These are phyloP conservation scores for Agrypnus murinus DNA, from an alignment of 2,888 invertebrate species.

Conservation along the genomic window DNA sequence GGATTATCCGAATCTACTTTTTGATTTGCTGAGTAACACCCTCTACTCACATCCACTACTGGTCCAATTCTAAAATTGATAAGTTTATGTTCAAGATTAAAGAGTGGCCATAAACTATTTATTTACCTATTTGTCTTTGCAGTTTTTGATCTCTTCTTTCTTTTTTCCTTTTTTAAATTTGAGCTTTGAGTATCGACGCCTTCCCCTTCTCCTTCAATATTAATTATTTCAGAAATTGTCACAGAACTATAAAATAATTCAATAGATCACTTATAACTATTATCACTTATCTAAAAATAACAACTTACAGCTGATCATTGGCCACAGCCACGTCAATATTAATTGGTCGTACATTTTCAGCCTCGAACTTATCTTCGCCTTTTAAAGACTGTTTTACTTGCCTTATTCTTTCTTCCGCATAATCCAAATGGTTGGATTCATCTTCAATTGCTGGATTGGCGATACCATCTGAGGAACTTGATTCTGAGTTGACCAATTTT, in stretches of 20 bases:
- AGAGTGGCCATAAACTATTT: too few relatives aligned
- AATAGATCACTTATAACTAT: background rate
- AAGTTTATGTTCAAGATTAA: too few relatives aligned
- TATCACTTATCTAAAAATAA: background rate
- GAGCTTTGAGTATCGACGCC: slow-evolving; percentile 63
- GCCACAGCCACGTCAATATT: slow-evolving; percentile 65
- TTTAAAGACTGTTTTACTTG: slow-evolving; percentile 64
- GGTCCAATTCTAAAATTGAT: slow-evolving; percentile 72
- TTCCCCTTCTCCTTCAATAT: slow-evolving; percentile 61
- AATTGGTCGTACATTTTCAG: slow-evolving; percentile 62
- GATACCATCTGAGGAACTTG: slow-evolving; percentile 66
- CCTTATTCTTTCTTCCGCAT: slow-evolving; percentile 65
- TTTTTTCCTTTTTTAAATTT: slow-evolving; percentile 63
- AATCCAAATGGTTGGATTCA: slow-evolving; percentile 58
- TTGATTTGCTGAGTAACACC: slow-evolving; percentile 69
- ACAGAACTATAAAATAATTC: slow-evolving; percentile 46
- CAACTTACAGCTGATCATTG: slow-evolving; percentile 63
- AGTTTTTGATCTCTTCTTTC: slow-evolving; percentile 66
- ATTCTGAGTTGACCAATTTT: slow-evolving; percentile 64
- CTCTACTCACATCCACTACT: slow-evolving; percentile 64
- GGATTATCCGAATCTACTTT: slow-evolving; percentile 61
- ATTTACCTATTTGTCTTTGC: slow-evolving; percentile 67
- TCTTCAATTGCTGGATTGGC: slow-evolving; percentile 42
- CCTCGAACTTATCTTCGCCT: slow-evolving; percentile 53
- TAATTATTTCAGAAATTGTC: slow-evolving; percentile 53